Percentiles rank a stretch among this genome's conserved stretches.
Evolutionary conservation across 2,888 invertebrate genomes (phyloP).

Genomic region (Proisotoma minuta): DNA sequence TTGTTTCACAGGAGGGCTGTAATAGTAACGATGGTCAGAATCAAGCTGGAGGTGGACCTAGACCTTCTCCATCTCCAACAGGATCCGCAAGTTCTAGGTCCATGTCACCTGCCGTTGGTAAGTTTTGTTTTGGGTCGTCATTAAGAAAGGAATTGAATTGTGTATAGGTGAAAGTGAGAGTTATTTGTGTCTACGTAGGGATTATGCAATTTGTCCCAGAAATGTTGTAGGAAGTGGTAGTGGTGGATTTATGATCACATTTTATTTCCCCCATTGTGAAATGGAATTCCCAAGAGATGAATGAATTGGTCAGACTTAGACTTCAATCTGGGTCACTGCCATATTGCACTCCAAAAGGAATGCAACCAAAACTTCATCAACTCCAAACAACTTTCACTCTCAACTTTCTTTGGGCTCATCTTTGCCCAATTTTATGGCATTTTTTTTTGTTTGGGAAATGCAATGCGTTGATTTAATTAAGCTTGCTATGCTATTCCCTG

Average conservation of each 20-base stretch:
- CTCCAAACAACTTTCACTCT: too few relatives aligned
- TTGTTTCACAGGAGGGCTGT: conserved; percentile 65
- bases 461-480: too few relatives aligned
- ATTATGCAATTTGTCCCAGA: not conserved
- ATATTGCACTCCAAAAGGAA: too few relatives aligned
- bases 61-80: conserved; percentile 87
- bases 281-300: conserved; percentile 17
- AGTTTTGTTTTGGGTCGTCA: too few relatives aligned
- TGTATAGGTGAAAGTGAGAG: too few relatives aligned
- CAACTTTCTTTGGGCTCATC: too few relatives aligned
- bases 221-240: not conserved
- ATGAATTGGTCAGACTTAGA: conserved; percentile 16
- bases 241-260: not conserved
- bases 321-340: conserved; percentile 17
- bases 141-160: too few relatives aligned
- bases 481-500: too few relatives aligned
- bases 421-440: too few relatives aligned
- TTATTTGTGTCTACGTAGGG: not conserved
- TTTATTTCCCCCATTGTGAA: conserved; percentile 10
- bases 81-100: conserved; percentile 91
- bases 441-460: too few relatives aligned
- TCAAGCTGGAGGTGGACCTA: conserved; percentile 73
- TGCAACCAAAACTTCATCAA: too few relatives aligned
- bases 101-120: conserved; percentile 96
- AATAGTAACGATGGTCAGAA: conserved; percentile 75